Evolutionary conservation across 2,888 invertebrate genomes (phyloP), one percentile per base, ranked within the genome.

Genomic region (Synanthedon andrenaeformis): DNA sequence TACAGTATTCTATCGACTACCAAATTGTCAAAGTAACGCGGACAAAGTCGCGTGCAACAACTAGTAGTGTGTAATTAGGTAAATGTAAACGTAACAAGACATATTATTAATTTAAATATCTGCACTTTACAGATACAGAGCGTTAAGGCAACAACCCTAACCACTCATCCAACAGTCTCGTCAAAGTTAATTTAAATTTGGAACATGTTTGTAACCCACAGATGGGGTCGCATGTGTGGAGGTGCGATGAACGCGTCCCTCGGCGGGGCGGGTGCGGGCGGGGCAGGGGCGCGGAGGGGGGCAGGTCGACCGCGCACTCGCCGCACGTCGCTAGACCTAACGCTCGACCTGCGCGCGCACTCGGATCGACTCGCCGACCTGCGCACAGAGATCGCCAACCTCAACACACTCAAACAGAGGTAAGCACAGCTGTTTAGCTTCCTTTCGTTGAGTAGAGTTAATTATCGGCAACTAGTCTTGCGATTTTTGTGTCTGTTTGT

Each of bases 311-410:
- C 90, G 51, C 90, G 90, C 52, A 90, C 91, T 41, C 90, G 93
- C 41, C 89, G 96, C 62, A 98, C 98, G 1, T 96, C 97, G 1
- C 90, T 98, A 52, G 98, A 98, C 81, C 89, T 98, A 61, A 94
- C 97, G 72, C 88, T 98, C 58, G 98, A 98, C 82, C 89, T 97
- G 62, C 94, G 94, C 78, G 98, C 98, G 54, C 97, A 97, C 71
- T 95, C 97, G 79, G 92, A 94, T 12, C 90, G 95, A 55, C 87
- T 97, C 53, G 91, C 92, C 59, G 94, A 95, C 67, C 89, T 97
- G 51, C 92, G 94, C 63, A 93, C 94, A 60, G 97, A 98, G 86
- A 91, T 98, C 62, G 87, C 89, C 56, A 91, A 95, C 72, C 88
- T 98, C 58, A 90, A 93, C 59, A 93, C 94, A 62, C 89, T 98